Conservation (phyloP, 2,888 invertebrate genomes). For the Imbricaverruca yamaguchii region DNA sequence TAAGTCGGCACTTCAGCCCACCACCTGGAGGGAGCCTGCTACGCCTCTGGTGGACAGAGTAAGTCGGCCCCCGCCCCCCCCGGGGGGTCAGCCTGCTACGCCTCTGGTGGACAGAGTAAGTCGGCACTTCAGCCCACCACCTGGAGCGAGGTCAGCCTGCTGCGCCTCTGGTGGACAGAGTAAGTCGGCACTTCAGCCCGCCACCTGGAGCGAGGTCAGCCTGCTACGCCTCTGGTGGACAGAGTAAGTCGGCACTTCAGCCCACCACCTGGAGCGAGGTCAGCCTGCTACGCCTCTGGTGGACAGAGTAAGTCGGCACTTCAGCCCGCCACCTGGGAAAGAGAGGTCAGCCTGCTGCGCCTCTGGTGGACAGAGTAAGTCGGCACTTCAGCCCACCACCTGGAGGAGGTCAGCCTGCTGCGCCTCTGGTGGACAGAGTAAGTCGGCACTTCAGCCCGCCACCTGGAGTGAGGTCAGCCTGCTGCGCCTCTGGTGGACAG, state of each 20-base stretch:
- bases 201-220: slow-evolving; percentile 84
- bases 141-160: slow-evolving; percentile 79
- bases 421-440: slow-evolving; percentile 81
- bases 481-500: slow-evolving; percentile 83
- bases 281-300: slow-evolving; percentile 76
- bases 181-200: slow-evolving; percentile 53
- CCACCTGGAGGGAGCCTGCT: slow-evolving; percentile 90
- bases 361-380: slow-evolving; percentile 75
- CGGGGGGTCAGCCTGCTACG: slow-evolving; percentile 71
- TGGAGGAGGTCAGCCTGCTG: slow-evolving; percentile 84
- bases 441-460: slow-evolving; percentile 59
- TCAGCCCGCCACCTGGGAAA: slow-evolving; percentile 95
- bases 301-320: slow-evolving; percentile 58
- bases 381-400: slow-evolving; percentile 72
- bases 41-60: slow-evolving; percentile 81
- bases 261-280: slow-evolving; percentile 93
- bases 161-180: slow-evolving; percentile 84
- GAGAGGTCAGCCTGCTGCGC: slow-evolving; percentile 74
- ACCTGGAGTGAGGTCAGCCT: slow-evolving; percentile 87
- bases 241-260: slow-evolving; percentile 45
- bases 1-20: slow-evolving; percentile 53
- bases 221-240: slow-evolving; percentile 90
- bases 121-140: slow-evolving; percentile 72
- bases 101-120: slow-evolving; percentile 75
- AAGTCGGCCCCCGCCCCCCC: no score